A percentile compares a stretch with the other conserved stretches of the same genome.
These are phyloP conservation scores for Acronicta alni DNA, from an alignment of 2,888 invertebrate species.

Conservation along the genomic window DNA sequence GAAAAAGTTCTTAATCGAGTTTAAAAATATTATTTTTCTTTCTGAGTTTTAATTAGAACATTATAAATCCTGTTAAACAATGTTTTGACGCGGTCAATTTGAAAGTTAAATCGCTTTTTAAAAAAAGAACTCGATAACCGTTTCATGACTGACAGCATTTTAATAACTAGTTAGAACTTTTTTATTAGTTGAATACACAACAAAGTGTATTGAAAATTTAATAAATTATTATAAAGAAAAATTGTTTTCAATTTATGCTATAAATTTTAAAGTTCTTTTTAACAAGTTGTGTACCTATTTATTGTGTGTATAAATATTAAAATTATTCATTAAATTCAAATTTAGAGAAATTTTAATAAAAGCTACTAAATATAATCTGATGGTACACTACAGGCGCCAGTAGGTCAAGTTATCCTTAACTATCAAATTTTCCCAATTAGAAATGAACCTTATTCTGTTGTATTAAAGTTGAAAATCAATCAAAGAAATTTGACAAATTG, in stretches of 20 bases:
- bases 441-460: too few relatives aligned
- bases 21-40: slow-evolving; percentile 9
- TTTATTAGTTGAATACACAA: slow-evolving; percentile 21
- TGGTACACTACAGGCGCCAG: too few relatives aligned
- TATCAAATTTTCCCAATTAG: too few relatives aligned
- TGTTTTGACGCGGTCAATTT: slow-evolving; percentile 36
- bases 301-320: slow-evolving; percentile 4
- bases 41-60: slow-evolving; percentile 40
- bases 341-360: neutral
- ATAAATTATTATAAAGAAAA: slow-evolving; percentile 1
- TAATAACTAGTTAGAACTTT: slow-evolving; percentile 40
- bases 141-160: slow-evolving; percentile 30
- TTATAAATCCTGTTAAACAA: slow-evolving; percentile 44
- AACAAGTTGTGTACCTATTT: neutral
- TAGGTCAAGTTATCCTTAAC: too few relatives aligned
- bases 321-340: neutral
- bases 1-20: slow-evolving; percentile 27
- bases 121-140: slow-evolving; percentile 10
- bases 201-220: slow-evolving; percentile 11
- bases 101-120: slow-evolving; percentile 42
- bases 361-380: too few relatives aligned
- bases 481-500: too few relatives aligned
- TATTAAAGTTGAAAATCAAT: too few relatives aligned
- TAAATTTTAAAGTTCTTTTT: neutral
- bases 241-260: neutral